Evolutionary conservation across 1,140 invertebrate species (phyloP).

Genomic region (Drosophila melanogaster): DNA sequence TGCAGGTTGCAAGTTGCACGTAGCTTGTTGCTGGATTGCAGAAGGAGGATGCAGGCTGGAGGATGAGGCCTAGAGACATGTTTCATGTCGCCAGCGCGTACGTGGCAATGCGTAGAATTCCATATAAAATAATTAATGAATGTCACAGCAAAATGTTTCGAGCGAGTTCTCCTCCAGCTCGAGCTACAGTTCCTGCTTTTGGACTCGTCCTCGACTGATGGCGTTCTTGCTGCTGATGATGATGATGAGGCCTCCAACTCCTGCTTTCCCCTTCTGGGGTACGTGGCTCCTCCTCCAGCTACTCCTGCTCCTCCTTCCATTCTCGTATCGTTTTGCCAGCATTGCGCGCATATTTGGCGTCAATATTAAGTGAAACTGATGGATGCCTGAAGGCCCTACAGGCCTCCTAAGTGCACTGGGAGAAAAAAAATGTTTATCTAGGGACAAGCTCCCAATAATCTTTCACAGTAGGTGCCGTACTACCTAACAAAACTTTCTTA

Average conservation of each 20-base stretch:
- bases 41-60: not conserved
- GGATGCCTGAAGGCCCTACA: conserved; percentile 66
- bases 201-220: conserved; percentile 18
- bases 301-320: conserved; percentile 15
- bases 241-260: conserved; percentile 10
- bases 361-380: conserved; percentile 85
- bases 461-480: too few species aligned
- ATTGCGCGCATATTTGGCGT: conserved; percentile 84
- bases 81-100: conserved; percentile 83
- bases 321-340: conserved; percentile 82
- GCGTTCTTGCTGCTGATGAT: conserved; percentile 17
- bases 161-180: conserved; percentile 30
- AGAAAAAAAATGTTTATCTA: conserved; percentile 15
- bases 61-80: conserved; percentile 66
- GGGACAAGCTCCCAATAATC: too few species aligned
- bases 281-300: conserved; percentile 4
- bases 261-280: conserved; percentile 11
- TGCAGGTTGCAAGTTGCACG: conserved; percentile 6
- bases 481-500: too few species aligned
- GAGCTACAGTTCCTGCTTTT: conserved; percentile 20
- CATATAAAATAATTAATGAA: conserved; percentile 85
- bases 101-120: conserved; percentile 84
- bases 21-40: not conserved
- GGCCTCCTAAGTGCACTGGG: conserved; percentile 24
- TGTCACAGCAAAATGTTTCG: conserved; percentile 82